Conservation (phyloP, 2,797 vertebrate genomes). For the Karalla daura region DNA sequence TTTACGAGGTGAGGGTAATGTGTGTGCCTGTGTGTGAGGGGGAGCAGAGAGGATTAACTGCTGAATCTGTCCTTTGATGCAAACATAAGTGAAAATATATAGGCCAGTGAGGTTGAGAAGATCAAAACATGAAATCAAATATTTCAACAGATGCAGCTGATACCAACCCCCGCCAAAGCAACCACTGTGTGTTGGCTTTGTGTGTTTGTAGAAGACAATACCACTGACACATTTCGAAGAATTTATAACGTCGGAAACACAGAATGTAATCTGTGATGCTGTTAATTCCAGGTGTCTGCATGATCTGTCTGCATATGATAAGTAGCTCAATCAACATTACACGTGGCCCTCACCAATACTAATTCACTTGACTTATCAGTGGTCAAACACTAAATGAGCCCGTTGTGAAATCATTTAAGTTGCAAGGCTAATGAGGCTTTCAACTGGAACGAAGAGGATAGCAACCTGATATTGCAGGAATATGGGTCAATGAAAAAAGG, state of each 20-base stretch:
- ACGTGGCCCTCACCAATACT: neutral
- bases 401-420: neutral
- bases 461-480: conserved; percentile 15
- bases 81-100: conserved; percentile 32
- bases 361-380: conserved; percentile 11
- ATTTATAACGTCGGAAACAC: neutral
- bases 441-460: neutral
- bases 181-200: neutral
- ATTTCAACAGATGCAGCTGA: neutral
- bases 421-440: neutral
- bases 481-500: conserved; percentile 27
- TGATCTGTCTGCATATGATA: neutral
- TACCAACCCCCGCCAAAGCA: neutral
- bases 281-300: neutral
- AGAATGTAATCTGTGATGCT: neutral
- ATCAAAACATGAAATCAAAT: neutral
- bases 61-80: conserved; percentile 27
- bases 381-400: conserved; percentile 11
- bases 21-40: conserved; percentile 4
- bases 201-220: neutral
- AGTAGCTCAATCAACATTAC: conserved; percentile 6
- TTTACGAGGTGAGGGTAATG: conserved; percentile 29
- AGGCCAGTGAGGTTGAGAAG: conserved; percentile 32
- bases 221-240: neutral
- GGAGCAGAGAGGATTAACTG: neutral